Conservation (phyloP, 2,113 vertebrate species). For the Crotophaga sulcirostris region DNA sequence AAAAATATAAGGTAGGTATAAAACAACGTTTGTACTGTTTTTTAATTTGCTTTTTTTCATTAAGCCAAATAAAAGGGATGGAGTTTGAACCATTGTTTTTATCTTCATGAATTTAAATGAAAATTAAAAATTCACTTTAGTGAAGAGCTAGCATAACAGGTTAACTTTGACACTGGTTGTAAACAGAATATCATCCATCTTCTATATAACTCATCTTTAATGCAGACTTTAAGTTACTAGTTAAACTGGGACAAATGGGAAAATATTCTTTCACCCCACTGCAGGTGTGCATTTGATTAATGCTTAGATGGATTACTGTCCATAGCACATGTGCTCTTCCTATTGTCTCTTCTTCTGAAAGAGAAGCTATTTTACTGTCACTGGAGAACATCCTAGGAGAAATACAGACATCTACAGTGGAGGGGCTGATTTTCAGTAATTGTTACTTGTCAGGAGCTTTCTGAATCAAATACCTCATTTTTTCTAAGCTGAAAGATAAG, state of each 20-base stretch:
- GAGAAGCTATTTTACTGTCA: neutral
- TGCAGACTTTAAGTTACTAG: neutral
- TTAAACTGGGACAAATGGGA: neutral
- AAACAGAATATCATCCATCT: neutral
- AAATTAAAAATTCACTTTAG: neutral
- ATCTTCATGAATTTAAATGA: neutral
- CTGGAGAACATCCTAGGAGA: neutral
- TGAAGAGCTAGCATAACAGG: neutral
- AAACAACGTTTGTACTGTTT: neutral
- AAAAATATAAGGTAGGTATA: neutral
- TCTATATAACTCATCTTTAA: neutral
- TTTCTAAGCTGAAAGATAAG: neutral
- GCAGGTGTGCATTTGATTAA: no score
- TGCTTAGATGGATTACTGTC: neutral
- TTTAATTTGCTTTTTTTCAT: neutral
- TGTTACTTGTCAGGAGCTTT: neutral
- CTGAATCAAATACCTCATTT: neutral
- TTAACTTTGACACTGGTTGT: neutral
- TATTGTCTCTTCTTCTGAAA: neutral
- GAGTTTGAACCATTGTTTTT: neutral
- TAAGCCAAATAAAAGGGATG: neutral
- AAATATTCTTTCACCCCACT: neutral
- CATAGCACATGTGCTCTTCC: neutral
- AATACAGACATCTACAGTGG: rapidly evolving
- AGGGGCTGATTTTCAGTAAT: neutral